phyloP scores from a whole-genome alignment of 2,113 vertebrate species.

The Prolemur simus region DNA sequence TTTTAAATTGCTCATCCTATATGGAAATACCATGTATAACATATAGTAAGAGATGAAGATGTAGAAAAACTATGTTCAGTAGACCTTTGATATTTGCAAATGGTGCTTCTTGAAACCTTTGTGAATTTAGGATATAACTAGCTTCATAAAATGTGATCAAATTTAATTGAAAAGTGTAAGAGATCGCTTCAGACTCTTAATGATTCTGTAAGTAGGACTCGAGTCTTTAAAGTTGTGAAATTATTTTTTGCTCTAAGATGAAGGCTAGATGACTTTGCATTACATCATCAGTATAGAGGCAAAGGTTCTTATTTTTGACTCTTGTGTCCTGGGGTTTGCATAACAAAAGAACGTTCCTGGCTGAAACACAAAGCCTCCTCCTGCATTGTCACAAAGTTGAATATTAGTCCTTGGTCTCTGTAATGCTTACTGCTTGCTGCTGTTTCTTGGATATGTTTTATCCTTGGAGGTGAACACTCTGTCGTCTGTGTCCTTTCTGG shows the following conservation, averaged over 20 bases:
- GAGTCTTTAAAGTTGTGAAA: background rate
- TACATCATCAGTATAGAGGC: background rate
- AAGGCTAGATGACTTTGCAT: background rate
- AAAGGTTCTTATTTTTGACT: background rate
- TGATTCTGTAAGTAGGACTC: background rate
- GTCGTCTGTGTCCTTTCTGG: background rate
- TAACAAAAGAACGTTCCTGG: background rate
- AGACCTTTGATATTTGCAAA: background rate
- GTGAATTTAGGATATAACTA: background rate
- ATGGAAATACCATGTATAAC: background rate
- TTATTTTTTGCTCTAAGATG: slow-evolving; percentile 8
- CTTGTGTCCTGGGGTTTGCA: background rate
- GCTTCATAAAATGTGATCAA: background rate
- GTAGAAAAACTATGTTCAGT: background rate
- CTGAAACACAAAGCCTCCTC: background rate
- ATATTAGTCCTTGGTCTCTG: background rate
- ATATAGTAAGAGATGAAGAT: slow-evolving; percentile 8
- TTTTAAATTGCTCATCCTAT: background rate
- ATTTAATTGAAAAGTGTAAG: slow-evolving; percentile 42
- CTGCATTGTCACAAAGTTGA: background rate
- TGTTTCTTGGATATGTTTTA: background rate
- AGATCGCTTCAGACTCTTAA: slow-evolving; percentile 9
- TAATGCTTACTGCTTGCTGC: background rate
- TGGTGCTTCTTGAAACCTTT: slow-evolving; percentile 15
- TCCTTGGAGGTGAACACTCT: background rate